Conservation (phyloP, 37 sponge, comb jelly and placozoan species). For the Haliclona indistincta region DNA sequence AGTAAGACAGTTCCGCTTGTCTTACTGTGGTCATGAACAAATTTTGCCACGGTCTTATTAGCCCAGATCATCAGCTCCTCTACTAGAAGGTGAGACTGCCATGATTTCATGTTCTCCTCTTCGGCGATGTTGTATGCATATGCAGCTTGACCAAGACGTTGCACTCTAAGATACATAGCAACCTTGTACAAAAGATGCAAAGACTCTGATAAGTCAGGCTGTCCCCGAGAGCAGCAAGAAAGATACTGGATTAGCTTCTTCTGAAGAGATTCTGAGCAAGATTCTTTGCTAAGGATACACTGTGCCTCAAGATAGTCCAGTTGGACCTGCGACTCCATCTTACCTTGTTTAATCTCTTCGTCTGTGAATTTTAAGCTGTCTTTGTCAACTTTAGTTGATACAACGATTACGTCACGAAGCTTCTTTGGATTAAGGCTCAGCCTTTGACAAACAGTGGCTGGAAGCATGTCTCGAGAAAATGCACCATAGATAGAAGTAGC, state of each 20-base stretch:
- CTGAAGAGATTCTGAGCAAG: neutral
- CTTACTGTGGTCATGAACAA: conserved; percentile 5
- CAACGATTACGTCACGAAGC: neutral
- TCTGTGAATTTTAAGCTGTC: no score
- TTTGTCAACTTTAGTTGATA: neutral
- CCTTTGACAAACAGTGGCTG: neutral
- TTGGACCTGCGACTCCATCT: neutral
- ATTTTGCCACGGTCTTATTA: conserved; percentile 38
- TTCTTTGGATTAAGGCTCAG: conserved; percentile 28
- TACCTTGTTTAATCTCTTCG: neutral
- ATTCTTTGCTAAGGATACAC: neutral
- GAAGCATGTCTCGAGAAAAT: neutral
- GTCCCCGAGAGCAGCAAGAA: no score
- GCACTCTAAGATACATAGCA: conserved; percentile 17
- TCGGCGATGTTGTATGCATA: neutral
- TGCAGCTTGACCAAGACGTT: conserved; percentile 34
- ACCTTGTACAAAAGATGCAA: conserved; percentile 21
- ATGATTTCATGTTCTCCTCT: neutral
- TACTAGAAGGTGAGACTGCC: conserved; percentile 47
- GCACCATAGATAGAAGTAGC: conserved; percentile 44
- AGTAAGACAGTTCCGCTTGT: neutral
- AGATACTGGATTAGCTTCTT: no score
- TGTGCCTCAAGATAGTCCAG: neutral
- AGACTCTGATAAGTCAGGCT: neutral
- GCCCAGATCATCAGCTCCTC: conserved; percentile 63